Evolutionary conservation across 2,113 vertebrate genomes (phyloP).

Genomic region (Cynopterus brachyotis): DNA sequence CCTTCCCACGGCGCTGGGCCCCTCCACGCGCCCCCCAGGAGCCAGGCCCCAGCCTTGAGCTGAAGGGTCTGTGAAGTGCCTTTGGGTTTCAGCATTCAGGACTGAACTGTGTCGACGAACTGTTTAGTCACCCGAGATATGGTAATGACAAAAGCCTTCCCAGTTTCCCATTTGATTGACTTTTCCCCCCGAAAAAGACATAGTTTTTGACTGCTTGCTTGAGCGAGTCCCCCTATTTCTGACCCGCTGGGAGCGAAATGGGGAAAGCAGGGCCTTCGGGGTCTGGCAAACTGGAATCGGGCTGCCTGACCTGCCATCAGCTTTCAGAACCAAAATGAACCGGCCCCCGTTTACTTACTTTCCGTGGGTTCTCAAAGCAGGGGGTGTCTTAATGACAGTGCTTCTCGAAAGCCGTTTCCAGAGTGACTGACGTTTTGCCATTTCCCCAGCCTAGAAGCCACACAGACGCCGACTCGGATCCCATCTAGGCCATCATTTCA

Average conservation of each 20-base stretch:
- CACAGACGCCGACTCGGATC: accelerated
- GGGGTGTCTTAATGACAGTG: background rate
- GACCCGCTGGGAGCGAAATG: too few species aligned
- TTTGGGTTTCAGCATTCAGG: background rate
- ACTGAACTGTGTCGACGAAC: background rate
- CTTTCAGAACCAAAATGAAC: background rate
- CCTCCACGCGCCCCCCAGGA: background rate
- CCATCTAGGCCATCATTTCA: accelerated
- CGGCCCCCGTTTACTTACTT: background rate
- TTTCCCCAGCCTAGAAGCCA: background rate
- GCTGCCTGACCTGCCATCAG: background rate
- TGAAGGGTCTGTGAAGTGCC: background rate
- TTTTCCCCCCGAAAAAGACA: background rate
- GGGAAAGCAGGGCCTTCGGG: background rate
- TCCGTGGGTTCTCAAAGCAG: background rate
- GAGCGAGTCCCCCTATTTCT: background rate
- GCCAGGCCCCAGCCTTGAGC: background rate
- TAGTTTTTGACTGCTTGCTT: background rate
- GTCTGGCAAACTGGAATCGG: background rate
- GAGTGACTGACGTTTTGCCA: background rate
- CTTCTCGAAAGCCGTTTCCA: background rate
- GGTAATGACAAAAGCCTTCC: background rate
- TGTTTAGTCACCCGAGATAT: background rate
- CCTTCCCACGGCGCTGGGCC: background rate
- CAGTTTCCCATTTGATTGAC: background rate